Percentiles rank a stretch among this genome's conserved stretches.
Evolutionary conservation across 2,888 invertebrate species (phyloP).

Genomic region (Mesorhabditis sp.): DNA sequence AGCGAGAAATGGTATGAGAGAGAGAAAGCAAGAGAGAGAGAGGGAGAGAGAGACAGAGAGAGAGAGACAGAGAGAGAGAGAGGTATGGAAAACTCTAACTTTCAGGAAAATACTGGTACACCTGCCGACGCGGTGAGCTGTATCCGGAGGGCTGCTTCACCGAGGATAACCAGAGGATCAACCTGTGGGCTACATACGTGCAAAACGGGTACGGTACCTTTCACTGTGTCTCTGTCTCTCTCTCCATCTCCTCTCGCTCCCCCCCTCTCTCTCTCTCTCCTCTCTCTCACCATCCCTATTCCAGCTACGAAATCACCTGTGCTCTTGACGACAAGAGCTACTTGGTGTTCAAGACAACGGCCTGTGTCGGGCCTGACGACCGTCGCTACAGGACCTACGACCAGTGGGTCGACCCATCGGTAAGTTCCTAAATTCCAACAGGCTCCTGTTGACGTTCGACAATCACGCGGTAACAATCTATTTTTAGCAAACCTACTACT

Average conservation of each 20-base stretch:
- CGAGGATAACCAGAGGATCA: constrained; percentile 27
- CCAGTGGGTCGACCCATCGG: constrained; percentile 45
- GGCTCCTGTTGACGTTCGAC: not conserved
- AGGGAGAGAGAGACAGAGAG: constrained; percentile 4
- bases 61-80: not conserved
- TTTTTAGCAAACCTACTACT: constrained; percentile 44
- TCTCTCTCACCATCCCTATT: not conserved
- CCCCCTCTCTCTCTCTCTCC: no score
- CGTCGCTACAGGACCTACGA: constrained; percentile 31
- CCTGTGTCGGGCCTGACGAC: constrained; percentile 34
- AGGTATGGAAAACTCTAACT: not conserved
- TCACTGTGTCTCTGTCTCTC: no score
- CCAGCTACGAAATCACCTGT: constrained; percentile 4
- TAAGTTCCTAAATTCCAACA: constrained; percentile 11
- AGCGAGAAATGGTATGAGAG: not conserved
- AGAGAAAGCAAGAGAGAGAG: not conserved
- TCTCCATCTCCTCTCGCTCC: no score
- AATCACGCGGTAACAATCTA: not conserved
- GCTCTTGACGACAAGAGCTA: constrained; percentile 28
- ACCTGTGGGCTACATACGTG: constrained; percentile 34
- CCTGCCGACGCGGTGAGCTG: constrained; percentile 56
- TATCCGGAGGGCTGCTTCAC: constrained; percentile 43
- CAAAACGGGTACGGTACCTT: constrained; percentile 25
- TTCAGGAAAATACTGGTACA: constrained; percentile 58
- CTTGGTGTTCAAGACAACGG: constrained; percentile 40